Conservation (phyloP, 35 echinoderm and acorn worm species). For the Stichopus chloronotus region DNA sequence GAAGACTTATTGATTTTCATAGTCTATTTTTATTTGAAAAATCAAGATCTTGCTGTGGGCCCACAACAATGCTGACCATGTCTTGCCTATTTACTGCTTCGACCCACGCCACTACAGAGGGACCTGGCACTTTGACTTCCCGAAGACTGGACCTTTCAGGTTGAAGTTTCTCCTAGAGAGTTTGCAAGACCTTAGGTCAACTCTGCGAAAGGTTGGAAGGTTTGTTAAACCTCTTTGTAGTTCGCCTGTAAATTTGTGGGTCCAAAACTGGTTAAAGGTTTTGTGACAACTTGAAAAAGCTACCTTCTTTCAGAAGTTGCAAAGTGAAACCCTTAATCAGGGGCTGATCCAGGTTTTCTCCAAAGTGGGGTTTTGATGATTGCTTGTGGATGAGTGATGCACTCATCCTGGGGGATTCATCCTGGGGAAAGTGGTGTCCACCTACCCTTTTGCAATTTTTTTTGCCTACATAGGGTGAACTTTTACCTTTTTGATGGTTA, state of each 20-base stretch:
- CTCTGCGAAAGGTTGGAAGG: conserved; percentile 66
- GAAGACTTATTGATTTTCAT: neutral
- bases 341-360: too few species aligned
- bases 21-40: neutral
- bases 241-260: neutral
- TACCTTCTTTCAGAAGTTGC: too few species aligned
- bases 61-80: conserved; percentile 72
- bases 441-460: too few species aligned
- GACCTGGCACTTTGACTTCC: conserved; percentile 78
- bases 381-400: too few species aligned
- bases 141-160: conserved; percentile 84
- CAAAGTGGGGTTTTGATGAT: too few species aligned
- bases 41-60: conserved; percentile 75
- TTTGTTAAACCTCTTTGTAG: neutral
- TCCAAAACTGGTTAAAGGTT: too few species aligned
- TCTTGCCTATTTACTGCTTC: conserved; percentile 82
- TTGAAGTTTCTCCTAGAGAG: conserved; percentile 81
- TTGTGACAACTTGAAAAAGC: too few species aligned
- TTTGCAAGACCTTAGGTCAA: conserved; percentile 65
- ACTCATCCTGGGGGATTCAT: too few species aligned
- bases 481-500: too few species aligned
- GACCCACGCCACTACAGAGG: conserved; percentile 80
- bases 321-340: too few species aligned
- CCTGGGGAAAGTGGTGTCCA: too few species aligned
- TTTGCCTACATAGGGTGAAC: too few species aligned